Evolutionary conservation across 2,113 vertebrate species (phyloP).

Genomic region (Psophia crepitans): DNA sequence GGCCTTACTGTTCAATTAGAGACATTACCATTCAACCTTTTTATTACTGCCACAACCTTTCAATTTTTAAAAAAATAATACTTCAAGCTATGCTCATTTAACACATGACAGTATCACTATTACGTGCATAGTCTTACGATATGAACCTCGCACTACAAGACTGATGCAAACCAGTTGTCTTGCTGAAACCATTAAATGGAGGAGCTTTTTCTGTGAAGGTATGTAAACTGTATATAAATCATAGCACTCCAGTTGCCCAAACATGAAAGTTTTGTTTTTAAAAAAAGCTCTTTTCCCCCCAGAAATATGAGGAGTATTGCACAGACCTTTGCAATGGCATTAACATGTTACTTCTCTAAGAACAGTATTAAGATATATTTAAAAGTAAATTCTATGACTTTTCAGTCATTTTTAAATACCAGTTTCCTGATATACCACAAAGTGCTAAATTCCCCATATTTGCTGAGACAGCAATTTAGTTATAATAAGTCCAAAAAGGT

Average conservation of each 20-base stretch:
- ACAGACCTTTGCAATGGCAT: conserved; percentile 4
- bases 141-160: not conserved
- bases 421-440: conserved; percentile 37
- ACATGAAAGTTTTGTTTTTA: not conserved
- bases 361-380: conserved; percentile 46
- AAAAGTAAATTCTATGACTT: conserved; percentile 54
- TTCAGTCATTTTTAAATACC: not conserved
- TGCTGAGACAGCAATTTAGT: conserved; percentile 70
- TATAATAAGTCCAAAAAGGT: conserved; percentile 66
- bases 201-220: conserved; percentile 33
- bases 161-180: conserved; percentile 23
- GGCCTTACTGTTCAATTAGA: conserved; percentile 83
- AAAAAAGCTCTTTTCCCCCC: not conserved
- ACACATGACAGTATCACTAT: conserved; percentile 71
- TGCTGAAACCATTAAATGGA: conserved; percentile 41
- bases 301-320: not conserved
- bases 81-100: conserved; percentile 79
- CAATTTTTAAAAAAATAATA: conserved; percentile 79
- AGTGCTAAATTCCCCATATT: conserved; percentile 53
- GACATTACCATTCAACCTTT: conserved; percentile 84
- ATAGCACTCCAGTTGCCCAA: not conserved
- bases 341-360: conserved; percentile 18
- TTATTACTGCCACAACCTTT: conserved; percentile 85
- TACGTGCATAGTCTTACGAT: conserved; percentile 29
- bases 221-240: conserved; percentile 40